Percentiles rank a stretch among this genome's conserved stretches.
phyloP scores from a whole-genome alignment of 2,888 invertebrate genomes.

The Leptothorax acervorum region DNA sequence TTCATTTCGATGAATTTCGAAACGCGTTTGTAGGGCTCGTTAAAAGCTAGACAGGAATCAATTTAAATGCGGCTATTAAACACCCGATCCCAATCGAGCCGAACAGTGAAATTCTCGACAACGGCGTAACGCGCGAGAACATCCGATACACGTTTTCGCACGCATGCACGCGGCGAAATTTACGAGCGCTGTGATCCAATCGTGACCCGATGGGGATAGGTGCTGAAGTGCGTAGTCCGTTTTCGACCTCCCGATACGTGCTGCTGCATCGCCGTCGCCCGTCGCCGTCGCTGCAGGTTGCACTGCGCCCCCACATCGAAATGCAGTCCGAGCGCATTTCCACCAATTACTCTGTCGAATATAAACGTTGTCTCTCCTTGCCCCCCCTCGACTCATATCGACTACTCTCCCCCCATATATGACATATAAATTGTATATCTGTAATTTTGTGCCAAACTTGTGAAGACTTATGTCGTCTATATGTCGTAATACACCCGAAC shows the following conservation, averaged over 20 bases:
- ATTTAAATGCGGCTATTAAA: conserved; percentile 20
- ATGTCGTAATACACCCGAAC: conserved; percentile 48
- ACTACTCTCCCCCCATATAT: conserved; percentile 47
- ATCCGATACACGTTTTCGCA: conserved; percentile 25
- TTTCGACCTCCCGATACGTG: conserved; percentile 18
- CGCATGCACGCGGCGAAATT: conserved; percentile 11
- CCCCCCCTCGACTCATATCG: conserved; percentile 41
- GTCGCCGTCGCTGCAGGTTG: conserved; percentile 44
- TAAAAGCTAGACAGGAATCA: not conserved
- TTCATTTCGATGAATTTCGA: not conserved
- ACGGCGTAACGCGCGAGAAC: not conserved
- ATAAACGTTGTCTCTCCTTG: conserved; percentile 57
- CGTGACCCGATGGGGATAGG: conserved; percentile 13
- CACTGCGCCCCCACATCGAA: conserved; percentile 31
- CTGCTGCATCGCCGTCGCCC: not conserved
- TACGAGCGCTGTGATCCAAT: conserved; percentile 31
- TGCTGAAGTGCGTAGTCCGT: conserved; percentile 22
- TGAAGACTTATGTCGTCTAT: conserved; percentile 36
- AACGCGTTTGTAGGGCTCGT: not conserved
- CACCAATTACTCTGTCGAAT: conserved; percentile 62
- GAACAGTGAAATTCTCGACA: not conserved
- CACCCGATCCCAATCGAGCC: conserved; percentile 3
- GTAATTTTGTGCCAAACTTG: conserved; percentile 50
- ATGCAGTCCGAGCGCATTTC: conserved; percentile 62
- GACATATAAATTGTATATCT: conserved; percentile 56